These are phyloP conservation scores for Subanguina moxae DNA, from an alignment of 1,140 invertebrate genomes.

Conservation along the genomic window DNA sequence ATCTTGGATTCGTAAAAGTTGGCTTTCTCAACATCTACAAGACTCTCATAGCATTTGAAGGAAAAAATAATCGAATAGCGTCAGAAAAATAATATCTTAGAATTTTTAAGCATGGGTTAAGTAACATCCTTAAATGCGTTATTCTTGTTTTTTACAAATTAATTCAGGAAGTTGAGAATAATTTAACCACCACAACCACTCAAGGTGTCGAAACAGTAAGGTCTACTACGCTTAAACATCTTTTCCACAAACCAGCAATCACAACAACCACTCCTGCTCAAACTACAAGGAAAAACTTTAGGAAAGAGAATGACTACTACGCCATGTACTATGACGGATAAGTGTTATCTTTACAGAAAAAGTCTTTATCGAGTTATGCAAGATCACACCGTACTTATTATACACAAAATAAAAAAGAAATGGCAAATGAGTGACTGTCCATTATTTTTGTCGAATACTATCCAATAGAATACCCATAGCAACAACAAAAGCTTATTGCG, in stretches of 20 bases:
- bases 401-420: neutral
- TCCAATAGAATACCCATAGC: too few relatives aligned
- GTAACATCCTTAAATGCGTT: too few relatives aligned
- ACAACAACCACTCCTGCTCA: conserved; percentile 4
- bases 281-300: conserved; percentile 38
- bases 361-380: neutral
- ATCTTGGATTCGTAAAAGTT: too few relatives aligned
- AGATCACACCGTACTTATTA: conserved; percentile 2
- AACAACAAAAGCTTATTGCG: too few relatives aligned
- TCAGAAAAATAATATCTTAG: too few relatives aligned
- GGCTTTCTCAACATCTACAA: too few relatives aligned
- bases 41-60: too few relatives aligned
- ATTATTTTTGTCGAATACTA: too few relatives aligned
- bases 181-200: conserved; percentile 3
- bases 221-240: neutral
- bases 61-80: too few relatives aligned
- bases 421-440: too few relatives aligned
- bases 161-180: conserved; percentile 3
- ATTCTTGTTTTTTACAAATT: too few relatives aligned
- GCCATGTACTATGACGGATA: conserved; percentile 39
- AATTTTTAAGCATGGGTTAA: too few relatives aligned
- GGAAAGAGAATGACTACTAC: conserved; percentile 35
- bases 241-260: neutral
- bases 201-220: neutral
- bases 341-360: neutral